These are phyloP conservation scores for Nesoenas mayeri DNA, from an alignment of 2,113 vertebrate species.

Conservation along the genomic window DNA sequence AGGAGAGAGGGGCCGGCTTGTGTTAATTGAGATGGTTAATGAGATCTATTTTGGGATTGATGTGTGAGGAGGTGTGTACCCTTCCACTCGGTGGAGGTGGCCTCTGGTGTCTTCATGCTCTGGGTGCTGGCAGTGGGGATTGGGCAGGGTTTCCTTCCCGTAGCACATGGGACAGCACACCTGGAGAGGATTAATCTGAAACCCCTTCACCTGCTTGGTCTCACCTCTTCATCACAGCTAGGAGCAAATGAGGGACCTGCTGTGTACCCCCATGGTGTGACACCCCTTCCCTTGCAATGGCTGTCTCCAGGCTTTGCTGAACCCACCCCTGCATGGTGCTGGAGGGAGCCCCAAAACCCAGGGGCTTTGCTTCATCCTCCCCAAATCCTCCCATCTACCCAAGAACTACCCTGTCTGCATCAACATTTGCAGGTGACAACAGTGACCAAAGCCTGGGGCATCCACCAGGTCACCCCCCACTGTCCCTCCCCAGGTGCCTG, in stretches of 20 bases:
- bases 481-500: fast-evolving
- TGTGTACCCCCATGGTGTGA: fast-evolving
- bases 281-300: background rate
- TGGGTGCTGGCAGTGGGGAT: background rate
- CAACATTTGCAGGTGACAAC: fast-evolving
- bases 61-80: background rate
- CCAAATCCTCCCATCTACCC: fast-evolving
- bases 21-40: conserved; percentile 72
- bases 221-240: background rate
- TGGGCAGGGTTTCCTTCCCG: background rate
- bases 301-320: fast-evolving
- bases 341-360: background rate
- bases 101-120: fast-evolving
- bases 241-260: background rate
- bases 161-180: fast-evolving
- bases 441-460: background rate
- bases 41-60: conserved; percentile 46
- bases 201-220: background rate
- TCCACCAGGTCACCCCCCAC: background rate
- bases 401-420: background rate
- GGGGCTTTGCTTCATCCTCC: background rate
- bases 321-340: background rate
- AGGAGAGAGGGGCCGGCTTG: background rate
- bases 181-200: background rate
- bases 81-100: background rate